Conservation (phyloP, 2,113 vertebrate species). For the Romanogobio albipinnatus region DNA sequence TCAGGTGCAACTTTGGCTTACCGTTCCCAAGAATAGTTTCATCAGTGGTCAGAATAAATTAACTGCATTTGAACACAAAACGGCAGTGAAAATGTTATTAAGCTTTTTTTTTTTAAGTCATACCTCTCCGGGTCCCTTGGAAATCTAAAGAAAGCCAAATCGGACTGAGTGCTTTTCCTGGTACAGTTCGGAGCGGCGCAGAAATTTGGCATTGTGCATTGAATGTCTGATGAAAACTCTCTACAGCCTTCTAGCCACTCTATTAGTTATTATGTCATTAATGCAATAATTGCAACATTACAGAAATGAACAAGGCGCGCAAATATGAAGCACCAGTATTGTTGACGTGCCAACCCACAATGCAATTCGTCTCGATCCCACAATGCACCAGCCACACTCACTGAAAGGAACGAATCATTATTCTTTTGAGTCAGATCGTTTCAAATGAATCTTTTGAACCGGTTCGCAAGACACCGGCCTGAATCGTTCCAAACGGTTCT, state of each 20-base stretch:
- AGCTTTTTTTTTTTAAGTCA: constrained; percentile 20
- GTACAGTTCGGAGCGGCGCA: constrained; percentile 88
- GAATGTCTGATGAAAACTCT: constrained; percentile 44
- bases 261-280: not conserved
- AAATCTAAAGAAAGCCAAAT: constrained; percentile 83
- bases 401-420: not conserved
- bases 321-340: not conserved
- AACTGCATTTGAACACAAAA: not conserved
- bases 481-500: not conserved
- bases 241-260: not conserved
- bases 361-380: constrained; percentile 43
- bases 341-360: constrained; percentile 39
- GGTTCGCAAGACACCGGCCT: not conserved
- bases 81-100: not conserved
- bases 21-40: not conserved
- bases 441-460: not conserved
- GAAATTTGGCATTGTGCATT: constrained; percentile 81
- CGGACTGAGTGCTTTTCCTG: constrained; percentile 75
- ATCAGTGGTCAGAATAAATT: not conserved
- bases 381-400: constrained; percentile 15
- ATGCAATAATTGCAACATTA: not conserved
- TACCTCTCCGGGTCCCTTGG: constrained; percentile 78
- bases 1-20: not conserved
- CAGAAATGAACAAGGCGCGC: constrained; percentile 39
- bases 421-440: not conserved